These are phyloP conservation scores for Clupea harengus DNA, from an alignment of 2,113 vertebrate genomes.

Conservation along the genomic window DNA sequence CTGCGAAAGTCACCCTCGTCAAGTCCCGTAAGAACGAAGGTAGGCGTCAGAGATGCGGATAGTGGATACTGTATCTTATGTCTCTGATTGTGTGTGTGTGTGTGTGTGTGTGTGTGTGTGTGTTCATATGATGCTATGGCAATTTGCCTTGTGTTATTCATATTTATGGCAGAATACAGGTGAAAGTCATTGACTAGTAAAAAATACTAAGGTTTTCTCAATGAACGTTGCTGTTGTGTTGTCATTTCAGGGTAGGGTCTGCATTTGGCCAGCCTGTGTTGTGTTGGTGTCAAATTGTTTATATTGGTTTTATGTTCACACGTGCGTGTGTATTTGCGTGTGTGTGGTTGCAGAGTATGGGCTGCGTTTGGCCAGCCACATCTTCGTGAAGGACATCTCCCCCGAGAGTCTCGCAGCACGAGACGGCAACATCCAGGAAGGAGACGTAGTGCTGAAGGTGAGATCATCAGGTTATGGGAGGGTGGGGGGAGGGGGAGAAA, in stretches of 20 bases:
- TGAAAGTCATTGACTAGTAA: no score
- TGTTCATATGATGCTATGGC: not conserved
- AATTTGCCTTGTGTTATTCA: not conserved
- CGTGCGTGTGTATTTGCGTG: not conserved
- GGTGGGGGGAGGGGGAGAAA: not conserved
- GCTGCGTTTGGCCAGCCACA: slow-evolving; percentile 95
- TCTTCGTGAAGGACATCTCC: slow-evolving; percentile 99
- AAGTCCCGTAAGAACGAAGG: slow-evolving; percentile 97
- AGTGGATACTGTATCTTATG: not conserved
- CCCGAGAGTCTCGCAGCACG: slow-evolving; percentile 94
- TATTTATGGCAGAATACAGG: no score
- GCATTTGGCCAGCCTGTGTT: no score
- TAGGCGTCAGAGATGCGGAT: slow-evolving; percentile 42
- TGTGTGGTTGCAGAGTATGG: slow-evolving; percentile 83
- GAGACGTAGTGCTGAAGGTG: slow-evolving; percentile 97
- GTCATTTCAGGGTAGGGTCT: no score
- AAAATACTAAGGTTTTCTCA: no score
- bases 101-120: not conserved
- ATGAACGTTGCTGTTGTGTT: no score
- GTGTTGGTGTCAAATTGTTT: no score
- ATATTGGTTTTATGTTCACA: no score
- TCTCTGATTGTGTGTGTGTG: not conserved
- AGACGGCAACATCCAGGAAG: slow-evolving; percentile 98
- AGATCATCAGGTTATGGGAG: not conserved
- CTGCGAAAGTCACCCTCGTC: slow-evolving; percentile 93